Evolutionary conservation across 2,797 vertebrate genomes (phyloP).

Genomic region (Oreochromis grahami): DNA sequence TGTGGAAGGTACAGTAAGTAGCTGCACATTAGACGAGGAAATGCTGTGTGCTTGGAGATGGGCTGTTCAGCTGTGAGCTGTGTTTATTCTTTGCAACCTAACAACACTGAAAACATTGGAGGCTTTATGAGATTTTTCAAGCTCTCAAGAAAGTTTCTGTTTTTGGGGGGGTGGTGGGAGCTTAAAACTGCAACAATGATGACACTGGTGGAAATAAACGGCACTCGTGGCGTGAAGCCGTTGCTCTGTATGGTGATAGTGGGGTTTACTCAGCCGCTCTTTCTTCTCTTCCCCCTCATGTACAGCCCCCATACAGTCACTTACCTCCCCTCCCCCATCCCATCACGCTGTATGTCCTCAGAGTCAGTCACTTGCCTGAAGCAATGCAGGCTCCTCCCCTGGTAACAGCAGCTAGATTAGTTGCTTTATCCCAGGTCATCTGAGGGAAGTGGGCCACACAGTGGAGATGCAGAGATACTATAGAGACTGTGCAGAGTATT

Average conservation of each 20-base stretch:
- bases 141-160: neutral
- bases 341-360: constrained; percentile 54
- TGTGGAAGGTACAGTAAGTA: neutral
- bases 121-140: constrained; percentile 1
- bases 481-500: neutral
- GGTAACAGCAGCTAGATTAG: constrained; percentile 70
- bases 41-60: neutral
- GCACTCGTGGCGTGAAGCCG: neutral
- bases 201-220: constrained; percentile 42
- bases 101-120: neutral
- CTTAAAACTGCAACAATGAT: constrained; percentile 35
- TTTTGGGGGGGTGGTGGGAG: neutral
- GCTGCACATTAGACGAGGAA: neutral
- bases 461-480: constrained; percentile 28
- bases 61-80: neutral
- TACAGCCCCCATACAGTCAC: constrained; percentile 50
- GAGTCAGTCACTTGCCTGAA: constrained; percentile 52
- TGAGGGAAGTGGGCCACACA: constrained; percentile 72
- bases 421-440: constrained; percentile 73
- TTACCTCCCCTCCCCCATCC: constrained; percentile 56
- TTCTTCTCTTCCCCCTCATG: constrained; percentile 1
- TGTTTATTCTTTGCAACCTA: neutral
- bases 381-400: constrained; percentile 67
- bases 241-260: constrained; percentile 6
- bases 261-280: neutral